A percentile compares a stretch with the other conserved stretches of the same genome.
These are phyloP conservation scores for Leptura quadrifasciata DNA, from an alignment of 2,888 invertebrate genomes.

Conservation along the genomic window DNA sequence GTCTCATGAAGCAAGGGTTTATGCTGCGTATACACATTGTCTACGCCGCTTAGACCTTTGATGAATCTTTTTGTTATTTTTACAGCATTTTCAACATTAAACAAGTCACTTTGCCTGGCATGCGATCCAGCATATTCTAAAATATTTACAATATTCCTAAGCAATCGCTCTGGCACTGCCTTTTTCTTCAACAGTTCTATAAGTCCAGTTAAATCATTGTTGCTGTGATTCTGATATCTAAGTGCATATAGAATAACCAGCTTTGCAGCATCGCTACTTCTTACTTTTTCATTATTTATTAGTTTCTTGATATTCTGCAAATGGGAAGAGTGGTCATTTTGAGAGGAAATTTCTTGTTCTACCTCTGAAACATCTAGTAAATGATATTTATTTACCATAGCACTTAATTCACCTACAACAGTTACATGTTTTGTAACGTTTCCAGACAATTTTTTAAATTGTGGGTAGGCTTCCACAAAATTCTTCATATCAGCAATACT, in stretches of 20 bases:
- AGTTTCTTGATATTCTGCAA: constrained; percentile 86
- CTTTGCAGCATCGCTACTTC: constrained; percentile 88
- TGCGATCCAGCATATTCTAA: constrained; percentile 91
- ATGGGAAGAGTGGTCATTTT: constrained; percentile 87
- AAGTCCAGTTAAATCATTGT: constrained; percentile 87
- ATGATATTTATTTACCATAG: constrained; percentile 84
- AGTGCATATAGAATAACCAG: constrained; percentile 95
- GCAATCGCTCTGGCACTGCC: constrained; percentile 80
- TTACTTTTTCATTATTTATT: constrained; percentile 81
- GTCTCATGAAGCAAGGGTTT: constrained; percentile 93
- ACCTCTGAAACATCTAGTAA: constrained; percentile 94
- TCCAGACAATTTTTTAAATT: constrained; percentile 97
- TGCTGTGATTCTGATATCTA: constrained; percentile 92
- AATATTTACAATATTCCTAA: constrained; percentile 79
- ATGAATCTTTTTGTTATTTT: constrained; percentile 94
- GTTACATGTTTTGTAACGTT: constrained; percentile 98
- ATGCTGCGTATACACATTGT: constrained; percentile 99
- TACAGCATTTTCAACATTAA: constrained; percentile 86
- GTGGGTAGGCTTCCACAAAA: constrained; percentile 98
- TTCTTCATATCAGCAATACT: constrained; percentile 99
- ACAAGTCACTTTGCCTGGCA: constrained; percentile 88
- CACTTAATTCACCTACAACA: constrained; percentile 95
- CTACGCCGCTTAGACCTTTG: constrained; percentile 95
- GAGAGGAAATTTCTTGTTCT: constrained; percentile 95
- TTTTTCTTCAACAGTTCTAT: constrained; percentile 83